Evolutionary conservation across 2,888 invertebrate species (phyloP), one percentile per base, ranked within the genome.

Genomic region (Nemapogon koenigi): DNA sequence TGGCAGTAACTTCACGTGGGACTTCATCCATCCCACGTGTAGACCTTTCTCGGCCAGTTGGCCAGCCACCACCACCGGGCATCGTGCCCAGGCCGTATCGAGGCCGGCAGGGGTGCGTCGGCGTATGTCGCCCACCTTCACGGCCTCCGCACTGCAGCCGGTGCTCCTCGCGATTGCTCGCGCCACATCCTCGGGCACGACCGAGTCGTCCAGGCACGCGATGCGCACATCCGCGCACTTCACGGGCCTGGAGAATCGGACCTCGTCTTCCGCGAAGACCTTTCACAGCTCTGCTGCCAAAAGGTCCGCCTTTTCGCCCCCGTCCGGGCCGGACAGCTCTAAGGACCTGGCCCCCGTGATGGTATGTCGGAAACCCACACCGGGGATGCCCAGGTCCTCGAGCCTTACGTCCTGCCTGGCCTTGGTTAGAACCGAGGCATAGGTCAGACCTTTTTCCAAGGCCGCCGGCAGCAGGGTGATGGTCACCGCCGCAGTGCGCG

Each of bases 381-480:
- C 25, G 1, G 13, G 1, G 2, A 47, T 41, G 1, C 41, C 43
- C 1, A 41, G n/a, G 8, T 15, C 27, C 1, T 10, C 11, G 2
- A 41, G 19, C 7, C 43, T 16, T 1, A 46, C 37, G 0, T 28
- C 29, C 0, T n/a, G 7, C 28, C 35, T 45, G 0, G 46, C 46
- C 25, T 38, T 15, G 1, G 29, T 2, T 7, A 49, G 3, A 0
- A 41, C 31, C 1, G 37, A 16, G 1, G 39, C 37, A 7, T 46
- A 47, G 0, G 42, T 36, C 0, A 37, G 11, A 1, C 46, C 47
- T 1, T 8, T 31, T 6, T 41, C 35, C 13, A 22, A 15, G 0
- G 41, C 49, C 8, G 18, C 43, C 3, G 44, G 42, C 29, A 27
- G 35, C 6, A 48, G 18, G 0, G 43, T 41, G 1, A 49, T 30